Conservation (phyloP, 2,888 invertebrate genomes). For the Acleris sparsana region DNA sequence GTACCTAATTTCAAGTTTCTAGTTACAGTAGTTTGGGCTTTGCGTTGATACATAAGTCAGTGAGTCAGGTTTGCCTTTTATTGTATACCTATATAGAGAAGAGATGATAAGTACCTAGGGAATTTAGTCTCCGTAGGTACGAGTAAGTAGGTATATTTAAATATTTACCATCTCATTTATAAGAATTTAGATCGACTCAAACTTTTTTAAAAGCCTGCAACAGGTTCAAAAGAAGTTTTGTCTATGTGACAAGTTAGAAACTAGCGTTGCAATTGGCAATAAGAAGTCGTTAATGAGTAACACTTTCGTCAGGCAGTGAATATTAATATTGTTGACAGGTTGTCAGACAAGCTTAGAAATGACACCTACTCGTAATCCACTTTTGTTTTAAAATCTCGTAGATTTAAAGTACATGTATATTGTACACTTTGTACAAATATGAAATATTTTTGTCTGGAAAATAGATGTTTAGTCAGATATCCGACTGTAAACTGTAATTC, state of each 20-base stretch:
- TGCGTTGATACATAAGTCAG: too few relatives aligned
- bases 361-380: neutral
- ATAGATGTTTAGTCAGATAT: neutral
- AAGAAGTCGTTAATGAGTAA: slow-evolving; percentile 19
- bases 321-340: slow-evolving; percentile 8
- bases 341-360: neutral
- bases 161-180: neutral
- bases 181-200: neutral
- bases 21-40: too few relatives aligned
- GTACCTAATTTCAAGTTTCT: too few relatives aligned
- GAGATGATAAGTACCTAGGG: too few relatives aligned
- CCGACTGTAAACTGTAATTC: too few relatives aligned
- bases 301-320: slow-evolving; percentile 23
- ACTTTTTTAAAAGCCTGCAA: neutral
- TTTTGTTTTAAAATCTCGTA: neutral
- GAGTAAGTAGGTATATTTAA: too few relatives aligned
- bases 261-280: slow-evolving; percentile 5
- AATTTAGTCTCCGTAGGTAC: too few relatives aligned
- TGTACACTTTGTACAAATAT: neutral
- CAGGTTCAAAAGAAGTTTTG: neutral
- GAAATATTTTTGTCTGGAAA: neutral
- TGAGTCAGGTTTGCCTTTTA: too few relatives aligned
- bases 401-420: neutral
- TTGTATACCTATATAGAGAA: too few relatives aligned
- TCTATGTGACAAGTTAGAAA: neutral